Conservation (phyloP, 2,888 invertebrate species). For the Pristionchus mayeri region DNA sequence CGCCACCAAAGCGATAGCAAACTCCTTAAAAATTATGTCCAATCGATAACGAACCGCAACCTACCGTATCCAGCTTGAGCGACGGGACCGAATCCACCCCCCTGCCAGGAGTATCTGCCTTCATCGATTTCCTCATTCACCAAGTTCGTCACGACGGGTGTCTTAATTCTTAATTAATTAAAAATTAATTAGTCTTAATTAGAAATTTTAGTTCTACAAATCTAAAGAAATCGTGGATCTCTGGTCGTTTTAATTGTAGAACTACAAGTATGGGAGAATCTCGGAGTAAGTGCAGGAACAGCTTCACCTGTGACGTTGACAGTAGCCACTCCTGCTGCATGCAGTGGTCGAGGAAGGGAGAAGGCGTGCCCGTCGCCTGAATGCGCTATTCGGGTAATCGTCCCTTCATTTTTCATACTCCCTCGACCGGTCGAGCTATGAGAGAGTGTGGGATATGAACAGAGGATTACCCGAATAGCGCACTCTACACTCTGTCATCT, state of each 20-base stretch:
- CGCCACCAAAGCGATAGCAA: conserved; percentile 69
- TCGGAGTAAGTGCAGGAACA: too few species aligned
- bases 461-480: accelerated
- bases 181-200: too few species aligned
- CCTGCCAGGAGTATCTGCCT: conserved; percentile 59
- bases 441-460: background rate
- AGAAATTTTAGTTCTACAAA: too few species aligned
- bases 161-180: too few species aligned
- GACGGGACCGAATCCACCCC: conserved; percentile 68
- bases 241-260: too few species aligned
- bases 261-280: too few species aligned
- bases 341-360: conserved; percentile 83
- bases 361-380: conserved; percentile 57
- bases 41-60: background rate
- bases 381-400: too few species aligned
- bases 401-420: too few species aligned
- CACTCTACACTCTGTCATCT: too few species aligned
- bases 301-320: conserved; percentile 82
- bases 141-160: background rate
- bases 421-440: too few species aligned
- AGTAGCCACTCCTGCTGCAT: conserved; percentile 97
- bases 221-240: too few species aligned
- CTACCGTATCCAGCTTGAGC: conserved; percentile 67
- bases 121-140: conserved; percentile 59
- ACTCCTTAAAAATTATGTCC: conserved; percentile 52